A percentile compares a stretch with the other conserved stretches of the same genome.
phyloP scores from a whole-genome alignment of 2,888 invertebrate species.

The Acanthosepion pharaonis region DNA sequence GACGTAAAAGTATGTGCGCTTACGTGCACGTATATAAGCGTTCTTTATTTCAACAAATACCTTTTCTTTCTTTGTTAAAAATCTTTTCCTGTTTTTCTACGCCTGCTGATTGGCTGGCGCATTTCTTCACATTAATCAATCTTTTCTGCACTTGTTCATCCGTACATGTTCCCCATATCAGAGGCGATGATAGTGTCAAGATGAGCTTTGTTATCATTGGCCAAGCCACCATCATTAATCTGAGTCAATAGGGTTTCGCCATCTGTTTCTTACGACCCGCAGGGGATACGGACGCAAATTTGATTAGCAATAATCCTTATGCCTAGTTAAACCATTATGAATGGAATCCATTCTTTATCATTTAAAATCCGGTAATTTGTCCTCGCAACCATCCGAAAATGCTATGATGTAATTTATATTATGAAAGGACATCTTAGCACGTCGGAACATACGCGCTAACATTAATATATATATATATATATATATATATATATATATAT shows the following conservation, averaged over 20 bases:
- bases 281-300: not conserved
- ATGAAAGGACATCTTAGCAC: not conserved
- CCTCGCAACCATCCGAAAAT: not conserved
- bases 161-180: not conserved
- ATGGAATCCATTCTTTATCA: not conserved
- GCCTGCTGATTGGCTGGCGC: not conserved
- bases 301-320: not conserved
- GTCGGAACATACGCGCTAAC: not conserved
- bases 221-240: not conserved
- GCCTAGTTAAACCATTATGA: not conserved
- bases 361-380: not conserved
- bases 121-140: not conserved
- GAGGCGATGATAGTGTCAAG: not conserved
- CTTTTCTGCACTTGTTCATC: not conserved
- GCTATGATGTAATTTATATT: not conserved
- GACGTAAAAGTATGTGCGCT: too few relatives aligned
- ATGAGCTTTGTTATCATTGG: conserved; percentile 15
- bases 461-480: not conserved
- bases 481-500: conserved; percentile 12
- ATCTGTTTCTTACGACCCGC: not conserved
- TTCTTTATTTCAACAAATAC: too few relatives aligned
- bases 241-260: not conserved
- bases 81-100: not conserved
- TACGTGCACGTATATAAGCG: too few relatives aligned
- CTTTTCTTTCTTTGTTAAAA: too few relatives aligned